Conservation (phyloP, 1,140 invertebrate species). For the Drosophila pachea region DNA sequence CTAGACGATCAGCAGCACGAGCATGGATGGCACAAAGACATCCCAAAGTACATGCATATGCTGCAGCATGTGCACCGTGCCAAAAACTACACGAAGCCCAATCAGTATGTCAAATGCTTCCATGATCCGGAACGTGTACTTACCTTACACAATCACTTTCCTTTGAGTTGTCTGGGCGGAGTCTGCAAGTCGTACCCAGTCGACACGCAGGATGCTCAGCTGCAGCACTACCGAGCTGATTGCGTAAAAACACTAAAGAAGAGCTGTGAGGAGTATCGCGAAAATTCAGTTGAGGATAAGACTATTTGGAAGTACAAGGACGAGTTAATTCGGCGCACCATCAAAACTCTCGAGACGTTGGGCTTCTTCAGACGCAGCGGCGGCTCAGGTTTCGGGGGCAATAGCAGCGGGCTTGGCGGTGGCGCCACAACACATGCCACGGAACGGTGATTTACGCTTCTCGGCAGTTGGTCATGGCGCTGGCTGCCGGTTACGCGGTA, state of each 20-base stretch:
- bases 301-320: conserved; percentile 93
- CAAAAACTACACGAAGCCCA: conserved; percentile 94
- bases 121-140: conserved; percentile 93
- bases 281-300: conserved; percentile 90
- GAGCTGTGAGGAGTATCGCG: conserved; percentile 89
- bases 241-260: conserved; percentile 94
- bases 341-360: conserved; percentile 84
- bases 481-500: conserved; percentile 47
- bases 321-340: conserved; percentile 84
- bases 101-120: conserved; percentile 96
- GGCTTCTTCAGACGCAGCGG: conserved; percentile 83
- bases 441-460: conserved; percentile 74
- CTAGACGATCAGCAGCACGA: conserved; percentile 93
- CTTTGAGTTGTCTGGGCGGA: conserved; percentile 90
- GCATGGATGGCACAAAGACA: conserved; percentile 90
- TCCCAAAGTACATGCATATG: conserved; percentile 95
- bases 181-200: conserved; percentile 93
- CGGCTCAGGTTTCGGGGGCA: conserved; percentile 41
- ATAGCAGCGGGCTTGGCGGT: conserved; percentile 48
- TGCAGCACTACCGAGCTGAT: conserved; percentile 95
- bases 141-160: conserved; percentile 95
- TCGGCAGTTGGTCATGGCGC: conserved; percentile 63
- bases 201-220: conserved; percentile 89
- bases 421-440: conserved; percentile 71
- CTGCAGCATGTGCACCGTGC: conserved; percentile 94